These are phyloP conservation scores for Rhagoletis zephyria DNA, from an alignment of 1,140 invertebrate genomes.

Conservation along the genomic window DNA sequence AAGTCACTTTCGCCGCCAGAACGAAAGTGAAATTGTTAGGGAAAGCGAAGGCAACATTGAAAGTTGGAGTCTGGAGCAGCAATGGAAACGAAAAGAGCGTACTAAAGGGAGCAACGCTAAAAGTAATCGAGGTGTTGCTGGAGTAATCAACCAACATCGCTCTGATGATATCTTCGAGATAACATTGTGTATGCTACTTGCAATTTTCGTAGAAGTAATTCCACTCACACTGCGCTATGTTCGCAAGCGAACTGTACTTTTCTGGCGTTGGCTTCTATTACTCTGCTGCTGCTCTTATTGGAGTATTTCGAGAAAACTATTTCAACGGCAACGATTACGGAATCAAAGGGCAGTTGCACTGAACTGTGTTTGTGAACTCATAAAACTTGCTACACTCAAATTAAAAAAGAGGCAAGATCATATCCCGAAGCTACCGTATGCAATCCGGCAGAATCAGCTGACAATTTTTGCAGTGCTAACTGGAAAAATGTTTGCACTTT, in stretches of 20 bases:
- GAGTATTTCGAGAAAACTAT: neutral
- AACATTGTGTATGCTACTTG: neutral
- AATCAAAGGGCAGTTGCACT: neutral
- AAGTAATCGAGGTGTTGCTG: neutral
- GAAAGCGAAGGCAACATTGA: too few relatives aligned
- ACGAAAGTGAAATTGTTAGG: neutral
- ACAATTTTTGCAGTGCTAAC: conserved; percentile 1
- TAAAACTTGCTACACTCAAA: neutral
- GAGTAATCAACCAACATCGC: neutral
- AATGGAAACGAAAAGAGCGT: neutral
- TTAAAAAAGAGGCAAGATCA: neutral
- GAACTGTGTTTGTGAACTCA: neutral
- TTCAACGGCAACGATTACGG: neutral
- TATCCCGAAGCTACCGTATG: neutral
- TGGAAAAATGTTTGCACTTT: neutral
- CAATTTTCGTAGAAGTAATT: conserved; percentile 4
- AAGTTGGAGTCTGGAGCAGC: neutral
- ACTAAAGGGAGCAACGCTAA: neutral
- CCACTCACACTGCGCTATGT: neutral
- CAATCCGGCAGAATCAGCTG: neutral
- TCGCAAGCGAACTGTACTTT: neutral
- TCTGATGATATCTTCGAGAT: neutral
- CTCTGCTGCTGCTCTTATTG: neutral
- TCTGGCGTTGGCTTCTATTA: neutral
- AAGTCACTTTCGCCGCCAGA: neutral